Conservation (phyloP, 30 jellyfish, hydroid and myxozoan genomes). For the Nemopilema nomurai region DNA sequence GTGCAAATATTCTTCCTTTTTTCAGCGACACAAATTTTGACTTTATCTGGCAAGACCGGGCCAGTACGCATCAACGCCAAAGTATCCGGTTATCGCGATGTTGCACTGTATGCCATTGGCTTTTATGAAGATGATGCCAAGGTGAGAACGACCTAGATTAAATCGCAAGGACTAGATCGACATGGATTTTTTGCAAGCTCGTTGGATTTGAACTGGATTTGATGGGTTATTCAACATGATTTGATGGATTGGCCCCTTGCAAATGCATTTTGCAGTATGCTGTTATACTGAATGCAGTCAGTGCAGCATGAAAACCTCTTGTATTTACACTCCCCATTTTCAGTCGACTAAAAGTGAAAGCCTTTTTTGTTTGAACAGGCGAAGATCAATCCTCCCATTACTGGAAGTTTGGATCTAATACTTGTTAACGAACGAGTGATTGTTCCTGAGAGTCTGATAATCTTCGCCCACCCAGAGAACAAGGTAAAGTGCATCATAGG, state of each 20-base stretch:
- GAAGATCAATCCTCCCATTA: constrained; percentile 63
- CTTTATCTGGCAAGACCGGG: constrained; percentile 58
- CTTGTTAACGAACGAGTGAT: constrained; percentile 71
- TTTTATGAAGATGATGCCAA: constrained; percentile 55
- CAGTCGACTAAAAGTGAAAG: too few relatives aligned
- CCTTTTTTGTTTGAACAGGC: constrained; percentile 16
- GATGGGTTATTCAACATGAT: too few relatives aligned
- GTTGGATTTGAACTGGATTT: too few relatives aligned
- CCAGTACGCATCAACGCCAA: constrained; percentile 66
- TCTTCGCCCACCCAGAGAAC: constrained; percentile 80
- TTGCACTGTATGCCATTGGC: constrained; percentile 70
- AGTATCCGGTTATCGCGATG: constrained; percentile 68
- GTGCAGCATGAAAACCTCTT: too few relatives aligned
- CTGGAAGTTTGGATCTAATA: constrained; percentile 65
- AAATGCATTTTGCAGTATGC: too few relatives aligned
- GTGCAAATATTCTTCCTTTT: neutral
- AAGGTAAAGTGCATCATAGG: constrained; percentile 73
- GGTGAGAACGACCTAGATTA: constrained; percentile 23
- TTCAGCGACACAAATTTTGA: constrained; percentile 66
- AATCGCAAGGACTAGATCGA: too few relatives aligned
- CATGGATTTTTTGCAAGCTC: too few relatives aligned
- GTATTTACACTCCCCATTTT: too few relatives aligned
- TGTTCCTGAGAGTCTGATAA: constrained; percentile 59
- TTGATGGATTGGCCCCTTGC: too few relatives aligned
- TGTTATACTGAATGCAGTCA: too few relatives aligned